Base-by-base conservation (phyloP, 1,140 invertebrate species). In the Nasonia giraulti region DNA sequence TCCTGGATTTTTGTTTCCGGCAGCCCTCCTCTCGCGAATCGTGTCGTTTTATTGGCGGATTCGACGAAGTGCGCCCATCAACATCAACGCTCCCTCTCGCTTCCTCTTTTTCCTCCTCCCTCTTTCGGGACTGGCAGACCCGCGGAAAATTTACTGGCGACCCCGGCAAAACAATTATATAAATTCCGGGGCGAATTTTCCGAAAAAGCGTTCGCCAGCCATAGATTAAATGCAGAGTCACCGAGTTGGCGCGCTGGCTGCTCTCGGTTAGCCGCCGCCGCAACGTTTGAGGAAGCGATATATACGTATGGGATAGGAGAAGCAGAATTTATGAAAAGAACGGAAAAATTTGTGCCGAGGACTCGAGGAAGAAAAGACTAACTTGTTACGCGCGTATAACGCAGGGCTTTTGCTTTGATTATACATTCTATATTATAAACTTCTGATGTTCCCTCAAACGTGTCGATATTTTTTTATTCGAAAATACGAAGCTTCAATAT, bases 141-240 rank as follows among this genome's bases (percentile, higher is more conserved):
- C 80, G 86, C 84, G 87, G 86, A 68, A 89, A 91, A 93, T 93
- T 93, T 93, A 92, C 87, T 89, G 91, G 83, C 89, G 88, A 89
- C 76, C 88, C 90, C 87, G 88, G 91, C 89, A 91, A 93, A 93
- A 93, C 91, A 93, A 93, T 93, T 93, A 93, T 92, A 92, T 93
- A 93, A 92, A 93, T 93, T 93, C 89, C 88, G 82, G 82, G 83
- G 86, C 82, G 88, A 91, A 92, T 92, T 92, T 92, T 90, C 88
- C 62, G 89, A 91, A 92, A 92, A 92, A 92, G 82, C 90, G 89
- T 89, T 89, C 86, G 86, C 87, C 82, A 84, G 89, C 87, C 87
- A 90, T 91, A 91, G 90, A 92, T 92, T 91, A 92, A 92, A 92
- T 88, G 90, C 90, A 86, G 85, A 86, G 85, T 86, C 85, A 83